These are phyloP conservation scores for Entomobrya multifasciata DNA, from an alignment of 2,888 invertebrate species.

Conservation along the genomic window DNA sequence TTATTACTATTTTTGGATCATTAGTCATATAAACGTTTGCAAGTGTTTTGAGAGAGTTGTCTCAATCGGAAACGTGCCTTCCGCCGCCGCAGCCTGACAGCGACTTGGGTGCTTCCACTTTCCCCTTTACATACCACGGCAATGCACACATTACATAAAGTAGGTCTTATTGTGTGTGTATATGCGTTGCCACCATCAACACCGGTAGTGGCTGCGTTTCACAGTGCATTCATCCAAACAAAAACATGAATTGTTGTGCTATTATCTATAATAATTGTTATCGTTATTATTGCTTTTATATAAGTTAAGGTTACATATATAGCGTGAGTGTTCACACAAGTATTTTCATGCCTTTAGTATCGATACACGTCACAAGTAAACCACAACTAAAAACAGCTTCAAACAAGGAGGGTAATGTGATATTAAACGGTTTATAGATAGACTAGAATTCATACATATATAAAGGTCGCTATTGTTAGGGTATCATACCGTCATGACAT, in stretches of 20 bases:
- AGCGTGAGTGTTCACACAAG: neutral
- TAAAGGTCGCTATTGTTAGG: slow-evolving; percentile 1
- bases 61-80: slow-evolving; percentile 52
- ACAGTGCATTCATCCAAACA: slow-evolving; percentile 40
- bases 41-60: slow-evolving; percentile 54
- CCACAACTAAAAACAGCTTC: slow-evolving; percentile 7
- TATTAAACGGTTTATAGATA: neutral
- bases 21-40: slow-evolving; percentile 69
- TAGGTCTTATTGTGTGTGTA: neutral
- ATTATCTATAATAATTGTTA: slow-evolving; percentile 17
- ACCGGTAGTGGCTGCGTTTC: neutral
- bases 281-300: neutral
- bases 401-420: slow-evolving; percentile 10
- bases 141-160: neutral
- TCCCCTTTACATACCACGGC: neutral
- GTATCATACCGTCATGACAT: slow-evolving; percentile 3
- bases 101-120: slow-evolving; percentile 2
- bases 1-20: slow-evolving; percentile 74
- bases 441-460: neutral
- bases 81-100: neutral
- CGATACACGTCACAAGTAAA: neutral
- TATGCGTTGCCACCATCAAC: neutral
- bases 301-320: slow-evolving; percentile 2
- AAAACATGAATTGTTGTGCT: slow-evolving; percentile 36
- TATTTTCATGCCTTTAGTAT: neutral